Evolutionary conservation across 1,140 invertebrate species (phyloP).

Genomic region (Aphidius ervi): DNA sequence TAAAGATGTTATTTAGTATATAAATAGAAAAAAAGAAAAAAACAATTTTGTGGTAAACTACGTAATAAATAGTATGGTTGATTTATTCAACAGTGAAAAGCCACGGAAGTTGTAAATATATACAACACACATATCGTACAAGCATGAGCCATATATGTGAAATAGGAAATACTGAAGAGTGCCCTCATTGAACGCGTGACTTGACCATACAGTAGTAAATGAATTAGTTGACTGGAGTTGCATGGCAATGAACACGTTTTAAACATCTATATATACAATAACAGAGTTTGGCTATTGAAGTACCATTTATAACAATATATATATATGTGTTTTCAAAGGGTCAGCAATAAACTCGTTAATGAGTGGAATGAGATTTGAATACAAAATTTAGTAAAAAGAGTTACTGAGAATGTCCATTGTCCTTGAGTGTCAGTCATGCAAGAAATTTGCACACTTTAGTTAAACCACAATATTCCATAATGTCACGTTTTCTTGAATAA

Average conservation of each 20-base stretch:
- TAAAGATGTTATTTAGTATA: background rate
- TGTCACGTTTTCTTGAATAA: no score
- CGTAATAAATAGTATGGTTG: conserved; percentile 10
- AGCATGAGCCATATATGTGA: conserved; percentile 8
- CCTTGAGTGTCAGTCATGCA: no score
- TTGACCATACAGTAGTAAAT: conserved; percentile 15
- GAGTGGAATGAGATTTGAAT: background rate
- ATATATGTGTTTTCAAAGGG: background rate
- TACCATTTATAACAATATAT: background rate
- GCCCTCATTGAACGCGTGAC: conserved; percentile 8
- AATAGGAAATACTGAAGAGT: conserved; percentile 19
- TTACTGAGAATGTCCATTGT: conserved; percentile 12
- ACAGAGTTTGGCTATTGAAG: background rate
- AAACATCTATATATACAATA: background rate
- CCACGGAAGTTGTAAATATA: conserved; percentile 20
- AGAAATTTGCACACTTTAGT: no score
- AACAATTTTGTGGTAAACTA: conserved; percentile 1
- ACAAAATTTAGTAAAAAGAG: conserved; percentile 2
- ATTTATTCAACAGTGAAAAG: conserved; percentile 20
- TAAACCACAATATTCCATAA: no score
- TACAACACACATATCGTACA: conserved; percentile 7
- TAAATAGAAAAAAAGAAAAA: background rate
- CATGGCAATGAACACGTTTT: conserved; percentile 9
- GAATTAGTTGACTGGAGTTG: conserved; percentile 20
- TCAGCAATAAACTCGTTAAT: background rate